Evolutionary conservation across 1,140 invertebrate genomes (phyloP).

Genomic region (Drosophila orosa): DNA sequence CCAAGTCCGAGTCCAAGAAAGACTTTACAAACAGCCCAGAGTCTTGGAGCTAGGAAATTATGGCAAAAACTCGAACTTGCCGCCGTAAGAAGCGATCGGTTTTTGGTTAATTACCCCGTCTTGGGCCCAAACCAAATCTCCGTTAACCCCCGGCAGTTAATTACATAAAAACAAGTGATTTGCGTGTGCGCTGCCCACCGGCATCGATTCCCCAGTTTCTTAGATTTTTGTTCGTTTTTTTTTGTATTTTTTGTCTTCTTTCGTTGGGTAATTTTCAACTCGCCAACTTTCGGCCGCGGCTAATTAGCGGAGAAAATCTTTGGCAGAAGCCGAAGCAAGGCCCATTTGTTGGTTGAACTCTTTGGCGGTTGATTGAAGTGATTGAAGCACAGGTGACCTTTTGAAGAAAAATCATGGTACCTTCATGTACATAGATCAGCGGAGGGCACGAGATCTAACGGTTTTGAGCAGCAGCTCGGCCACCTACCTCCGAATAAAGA

Average conservation of each 20-base stretch:
- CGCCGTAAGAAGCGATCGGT: slow-evolving; percentile 73
- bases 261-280: slow-evolving; percentile 53
- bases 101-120: slow-evolving; percentile 71
- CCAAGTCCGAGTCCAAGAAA: slow-evolving; percentile 8
- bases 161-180: slow-evolving; percentile 80
- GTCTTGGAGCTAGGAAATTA: slow-evolving; percentile 31
- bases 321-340: slow-evolving; percentile 16
- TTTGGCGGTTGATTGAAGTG: slow-evolving; percentile 4
- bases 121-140: slow-evolving; percentile 53
- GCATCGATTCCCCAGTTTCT: slow-evolving; percentile 41
- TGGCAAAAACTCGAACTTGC: slow-evolving; percentile 33
- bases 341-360: slow-evolving; percentile 40
- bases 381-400: slow-evolving; percentile 46
- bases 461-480: no score
- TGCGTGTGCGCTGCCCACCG: slow-evolving; percentile 66
- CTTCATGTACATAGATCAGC: no score
- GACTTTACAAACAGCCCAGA: slow-evolving; percentile 32
- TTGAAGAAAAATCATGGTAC: not conserved
- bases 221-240: slow-evolving; percentile 18
- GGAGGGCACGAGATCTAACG: no score
- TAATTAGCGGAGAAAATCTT: slow-evolving; percentile 59
- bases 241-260: not conserved
- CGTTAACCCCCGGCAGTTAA: slow-evolving; percentile 67
- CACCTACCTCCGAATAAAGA: no score
- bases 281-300: slow-evolving; percentile 54